Conservation (phyloP, 2,888 invertebrate genomes). For the Eurytoma californica region DNA sequence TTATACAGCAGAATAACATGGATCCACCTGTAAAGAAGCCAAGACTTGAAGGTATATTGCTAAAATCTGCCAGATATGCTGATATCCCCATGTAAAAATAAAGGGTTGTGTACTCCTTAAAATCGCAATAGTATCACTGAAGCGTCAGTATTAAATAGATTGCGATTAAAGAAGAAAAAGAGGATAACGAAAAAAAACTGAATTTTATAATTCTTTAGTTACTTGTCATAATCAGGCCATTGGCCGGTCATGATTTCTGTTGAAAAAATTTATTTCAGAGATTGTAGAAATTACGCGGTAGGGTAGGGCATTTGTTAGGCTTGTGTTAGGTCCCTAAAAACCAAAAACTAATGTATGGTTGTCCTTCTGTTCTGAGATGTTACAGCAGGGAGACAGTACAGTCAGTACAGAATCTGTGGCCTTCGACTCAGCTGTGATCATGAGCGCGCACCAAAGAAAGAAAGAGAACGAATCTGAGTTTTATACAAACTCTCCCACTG, state of each 20-base stretch:
- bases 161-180: slow-evolving; percentile 55
- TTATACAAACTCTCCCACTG: slow-evolving; percentile 70
- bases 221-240: slow-evolving; percentile 45
- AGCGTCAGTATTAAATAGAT: slow-evolving; percentile 56
- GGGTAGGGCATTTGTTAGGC: slow-evolving; percentile 49
- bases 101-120: slow-evolving; percentile 40
- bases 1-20: slow-evolving; percentile 62
- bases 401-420: slow-evolving; percentile 75
- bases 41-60: slow-evolving; percentile 73
- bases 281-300: slow-evolving; percentile 34
- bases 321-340: slow-evolving; percentile 32
- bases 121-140: slow-evolving; percentile 56
- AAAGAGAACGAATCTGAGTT: slow-evolving; percentile 74
- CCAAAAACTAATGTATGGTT: slow-evolving; percentile 75
- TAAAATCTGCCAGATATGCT: slow-evolving; percentile 60
- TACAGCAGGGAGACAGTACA: slow-evolving; percentile 76
- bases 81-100: slow-evolving; percentile 55
- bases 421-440: slow-evolving; percentile 75
- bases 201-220: slow-evolving; percentile 47
- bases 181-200: slow-evolving; percentile 53
- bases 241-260: slow-evolving; percentile 43
- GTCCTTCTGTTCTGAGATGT: slow-evolving; percentile 78
- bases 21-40: slow-evolving; percentile 70
- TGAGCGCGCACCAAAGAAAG: slow-evolving; percentile 74
- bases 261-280: slow-evolving; percentile 43